Evolutionary conservation across 2,797 vertebrate genomes (phyloP), one percentile per base, ranked within the genome.

Genomic region (Taenioides sp.): DNA sequence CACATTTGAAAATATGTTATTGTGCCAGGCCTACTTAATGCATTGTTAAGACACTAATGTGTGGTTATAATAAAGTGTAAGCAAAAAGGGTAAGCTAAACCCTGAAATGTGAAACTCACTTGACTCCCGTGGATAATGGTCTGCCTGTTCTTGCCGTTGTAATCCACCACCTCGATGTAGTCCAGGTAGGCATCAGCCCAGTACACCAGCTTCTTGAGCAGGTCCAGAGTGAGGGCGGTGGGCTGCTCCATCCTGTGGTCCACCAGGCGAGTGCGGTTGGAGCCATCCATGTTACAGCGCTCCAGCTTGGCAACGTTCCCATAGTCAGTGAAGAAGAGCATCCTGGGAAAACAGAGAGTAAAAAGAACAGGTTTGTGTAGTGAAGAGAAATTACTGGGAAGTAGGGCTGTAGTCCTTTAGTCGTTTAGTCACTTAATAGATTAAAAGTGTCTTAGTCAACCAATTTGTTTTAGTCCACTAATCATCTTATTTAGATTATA

Each of bases 251-350:
- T 93, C 82, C 95, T 96, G 17, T 94, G 94, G 87, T 95, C 94
- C 80, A 97, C 95, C 80, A 99, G 94, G 70, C 93, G 93, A 1
- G 95, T 96, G 86, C 98, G 93, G 91, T 98, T 98, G 75, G 94
- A 96, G 82, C 98, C 98, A 67, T 99, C 97, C 96, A 97, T 96
- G 92, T 98, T 96, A 91, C 98, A 98, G 83, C 96, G 93, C 87
- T 99, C 98, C 78, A 99, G 89, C 89, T 97, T 99, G 91, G 96
- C 97, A 74, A 94, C 79, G 7, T 92, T 96, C 77, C 97, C 98
- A 0, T 97, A 98, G 93, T 99, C 97, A 7, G 96, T 97, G 89
- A 99, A 98, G 92, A 99, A 99, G 82, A 99, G 92, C 95, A 98
- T 98, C 81, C 98, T 99, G 87, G 55, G 40, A 67, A 14, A 31